Percentiles rank a stretch among this genome's conserved stretches.
Conservation (phyloP, 2,113 vertebrate species). For the Bambusicola thoracicus region DNA sequence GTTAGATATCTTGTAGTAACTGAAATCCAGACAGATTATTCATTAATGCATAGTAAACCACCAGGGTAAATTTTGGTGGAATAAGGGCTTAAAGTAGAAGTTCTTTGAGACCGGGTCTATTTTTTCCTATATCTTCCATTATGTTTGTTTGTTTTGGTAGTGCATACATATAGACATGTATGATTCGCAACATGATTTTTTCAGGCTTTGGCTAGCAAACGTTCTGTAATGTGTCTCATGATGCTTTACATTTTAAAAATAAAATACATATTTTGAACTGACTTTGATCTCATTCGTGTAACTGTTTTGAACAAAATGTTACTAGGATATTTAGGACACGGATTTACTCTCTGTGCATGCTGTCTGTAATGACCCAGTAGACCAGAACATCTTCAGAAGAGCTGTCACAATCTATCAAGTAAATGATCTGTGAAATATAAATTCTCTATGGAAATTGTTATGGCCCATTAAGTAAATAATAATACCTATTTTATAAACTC, state of each 20-base stretch:
- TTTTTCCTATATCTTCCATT: neutral
- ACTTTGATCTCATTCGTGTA: constrained; percentile 12
- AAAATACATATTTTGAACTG: constrained; percentile 6
- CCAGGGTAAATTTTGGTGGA: neutral
- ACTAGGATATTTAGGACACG: constrained; percentile 32
- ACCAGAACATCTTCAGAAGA: constrained; percentile 73
- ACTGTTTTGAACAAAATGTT: constrained; percentile 32
- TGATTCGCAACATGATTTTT: neutral
- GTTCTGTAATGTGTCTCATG: neutral
- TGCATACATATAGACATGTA: neutral
- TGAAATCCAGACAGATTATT: neutral
- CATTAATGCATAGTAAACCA: neutral
- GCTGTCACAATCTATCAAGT: constrained; percentile 72
- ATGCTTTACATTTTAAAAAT: constrained; percentile 28
- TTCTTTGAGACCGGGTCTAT: neutral
- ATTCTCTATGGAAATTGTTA: constrained; percentile 63
- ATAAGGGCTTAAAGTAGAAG: neutral
- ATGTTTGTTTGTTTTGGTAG: neutral
- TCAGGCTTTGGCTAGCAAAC: neutral
- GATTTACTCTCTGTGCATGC: constrained; percentile 58
- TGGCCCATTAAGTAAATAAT: constrained; percentile 75
- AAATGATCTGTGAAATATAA: constrained; percentile 72
- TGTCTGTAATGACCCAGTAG: constrained; percentile 64
- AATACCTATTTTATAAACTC: constrained; percentile 73
- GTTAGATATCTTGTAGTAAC: neutral